phyloP scores from a whole-genome alignment of 2,797 vertebrate species.

The Gobio occitaniae region DNA sequence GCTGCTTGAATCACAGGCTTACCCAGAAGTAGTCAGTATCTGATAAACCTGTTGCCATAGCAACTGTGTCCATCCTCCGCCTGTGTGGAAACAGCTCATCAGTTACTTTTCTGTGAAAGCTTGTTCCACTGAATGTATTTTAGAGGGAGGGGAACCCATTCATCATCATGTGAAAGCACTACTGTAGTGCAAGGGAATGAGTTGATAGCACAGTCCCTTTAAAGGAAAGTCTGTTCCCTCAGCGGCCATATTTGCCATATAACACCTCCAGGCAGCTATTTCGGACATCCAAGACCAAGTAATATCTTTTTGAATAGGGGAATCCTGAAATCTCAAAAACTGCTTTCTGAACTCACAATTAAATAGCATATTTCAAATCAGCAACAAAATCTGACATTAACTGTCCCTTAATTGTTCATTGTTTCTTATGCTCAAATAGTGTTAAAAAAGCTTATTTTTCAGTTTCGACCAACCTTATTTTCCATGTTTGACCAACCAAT shows the following conservation, averaged over 20 bases:
- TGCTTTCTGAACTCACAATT: background rate
- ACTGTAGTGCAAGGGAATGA: background rate
- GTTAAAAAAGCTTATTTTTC: too few relatives aligned
- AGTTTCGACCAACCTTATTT: too few relatives aligned
- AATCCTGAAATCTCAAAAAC: background rate
- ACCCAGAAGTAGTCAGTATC: constrained; percentile 38
- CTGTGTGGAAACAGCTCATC: constrained; percentile 32
- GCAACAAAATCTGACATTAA: background rate
- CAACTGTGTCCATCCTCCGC: constrained; percentile 51
- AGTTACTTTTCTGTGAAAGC: constrained; percentile 33
- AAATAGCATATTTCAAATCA: background rate
- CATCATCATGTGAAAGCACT: background rate
- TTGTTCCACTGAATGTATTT: constrained; percentile 36
- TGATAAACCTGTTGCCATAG: constrained; percentile 58
- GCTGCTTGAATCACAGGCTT: constrained; percentile 31
- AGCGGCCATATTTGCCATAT: background rate
- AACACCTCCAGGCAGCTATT: background rate
- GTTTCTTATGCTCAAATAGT: too few relatives aligned
- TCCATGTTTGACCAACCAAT: too few relatives aligned
- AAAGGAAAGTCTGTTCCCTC: background rate
- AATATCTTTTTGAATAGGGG: background rate
- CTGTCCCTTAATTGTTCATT: too few relatives aligned
- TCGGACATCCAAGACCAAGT: background rate
- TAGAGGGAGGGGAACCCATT: background rate
- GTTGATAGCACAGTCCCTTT: background rate